Conservation (phyloP, 1,140 invertebrate genomes). For the Phymorhynchus buccinoides region DNA sequence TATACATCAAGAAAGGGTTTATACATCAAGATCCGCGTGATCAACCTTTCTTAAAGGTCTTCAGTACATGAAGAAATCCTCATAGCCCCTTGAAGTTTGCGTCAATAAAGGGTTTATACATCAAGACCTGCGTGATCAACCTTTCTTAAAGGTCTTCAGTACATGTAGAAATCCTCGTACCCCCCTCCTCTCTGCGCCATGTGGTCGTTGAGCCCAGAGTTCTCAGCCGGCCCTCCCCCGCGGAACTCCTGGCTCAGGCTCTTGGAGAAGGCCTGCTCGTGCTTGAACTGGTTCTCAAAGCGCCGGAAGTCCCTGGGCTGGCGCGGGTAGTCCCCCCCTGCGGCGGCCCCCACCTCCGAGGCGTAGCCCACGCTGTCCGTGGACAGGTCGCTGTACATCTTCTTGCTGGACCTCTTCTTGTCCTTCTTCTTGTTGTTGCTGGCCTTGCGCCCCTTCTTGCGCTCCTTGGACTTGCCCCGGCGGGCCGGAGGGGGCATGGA, state of each 20-base stretch:
- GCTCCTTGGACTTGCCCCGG: slow-evolving; percentile 50
- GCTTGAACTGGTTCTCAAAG: slow-evolving; percentile 62
- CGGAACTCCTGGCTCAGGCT: slow-evolving; percentile 55
- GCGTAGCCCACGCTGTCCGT: slow-evolving; percentile 59
- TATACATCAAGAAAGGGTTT: neutral
- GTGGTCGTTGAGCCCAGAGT: slow-evolving; percentile 54
- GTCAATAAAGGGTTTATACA: neutral
- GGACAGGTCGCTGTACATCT: slow-evolving; percentile 50
- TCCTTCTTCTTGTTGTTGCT: slow-evolving; percentile 52
- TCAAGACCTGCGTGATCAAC: neutral
- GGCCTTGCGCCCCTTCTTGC: slow-evolving; percentile 40
- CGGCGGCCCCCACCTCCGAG: slow-evolving; percentile 55
- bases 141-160: slow-evolving; percentile 41
- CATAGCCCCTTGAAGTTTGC: slow-evolving; percentile 27
- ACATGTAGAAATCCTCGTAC: slow-evolving; percentile 50
- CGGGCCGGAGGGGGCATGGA: slow-evolving; percentile 56
- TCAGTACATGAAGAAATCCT: slow-evolving; percentile 52
- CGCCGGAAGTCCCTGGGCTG: slow-evolving; percentile 59
- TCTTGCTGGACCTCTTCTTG: slow-evolving; percentile 46
- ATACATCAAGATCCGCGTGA: neutral
- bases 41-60: slow-evolving; percentile 24
- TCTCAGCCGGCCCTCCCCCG: slow-evolving; percentile 33
- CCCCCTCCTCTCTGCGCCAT: slow-evolving; percentile 35
- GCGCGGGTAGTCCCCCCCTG: slow-evolving; percentile 46
- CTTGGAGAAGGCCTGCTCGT: slow-evolving; percentile 64